Conservation (phyloP, 2,797 vertebrate species). For the Premnoplex brunnescens region DNA sequence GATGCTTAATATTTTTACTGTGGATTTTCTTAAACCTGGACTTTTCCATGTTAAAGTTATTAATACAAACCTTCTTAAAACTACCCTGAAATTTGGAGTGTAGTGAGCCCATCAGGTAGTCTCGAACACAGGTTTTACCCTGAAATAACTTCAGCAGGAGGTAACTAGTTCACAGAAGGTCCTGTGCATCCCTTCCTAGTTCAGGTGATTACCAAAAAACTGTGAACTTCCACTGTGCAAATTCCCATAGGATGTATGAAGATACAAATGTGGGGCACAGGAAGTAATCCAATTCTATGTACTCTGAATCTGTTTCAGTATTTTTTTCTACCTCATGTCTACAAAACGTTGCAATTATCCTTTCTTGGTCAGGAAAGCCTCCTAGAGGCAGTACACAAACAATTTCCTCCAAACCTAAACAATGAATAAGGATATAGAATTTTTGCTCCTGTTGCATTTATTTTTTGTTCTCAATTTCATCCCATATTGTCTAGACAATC, state of each 20-base stretch:
- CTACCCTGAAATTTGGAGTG: neutral
- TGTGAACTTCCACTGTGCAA: neutral
- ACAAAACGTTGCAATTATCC: neutral
- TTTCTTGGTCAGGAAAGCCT: neutral
- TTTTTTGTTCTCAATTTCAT: neutral
- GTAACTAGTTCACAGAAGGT: neutral
- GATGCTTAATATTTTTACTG: neutral
- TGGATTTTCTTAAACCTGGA: neutral
- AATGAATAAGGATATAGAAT: neutral
- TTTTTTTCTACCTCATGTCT: neutral
- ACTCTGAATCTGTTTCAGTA: neutral
- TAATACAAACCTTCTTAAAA: neutral
- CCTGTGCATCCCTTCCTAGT: neutral
- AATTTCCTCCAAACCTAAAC: neutral
- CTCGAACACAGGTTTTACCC: neutral
- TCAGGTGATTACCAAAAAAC: neutral
- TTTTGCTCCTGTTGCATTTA: neutral
- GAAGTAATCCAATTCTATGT: neutral
- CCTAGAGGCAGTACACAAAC: neutral
- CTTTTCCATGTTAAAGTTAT: neutral
- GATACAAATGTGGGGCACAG: neutral
- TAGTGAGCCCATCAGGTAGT: neutral
- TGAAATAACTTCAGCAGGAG: neutral
- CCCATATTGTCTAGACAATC: neutral
- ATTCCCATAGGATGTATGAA: neutral